phyloP scores from a whole-genome alignment of 1,140 invertebrate species.

The Mercenaria mercenaria region DNA sequence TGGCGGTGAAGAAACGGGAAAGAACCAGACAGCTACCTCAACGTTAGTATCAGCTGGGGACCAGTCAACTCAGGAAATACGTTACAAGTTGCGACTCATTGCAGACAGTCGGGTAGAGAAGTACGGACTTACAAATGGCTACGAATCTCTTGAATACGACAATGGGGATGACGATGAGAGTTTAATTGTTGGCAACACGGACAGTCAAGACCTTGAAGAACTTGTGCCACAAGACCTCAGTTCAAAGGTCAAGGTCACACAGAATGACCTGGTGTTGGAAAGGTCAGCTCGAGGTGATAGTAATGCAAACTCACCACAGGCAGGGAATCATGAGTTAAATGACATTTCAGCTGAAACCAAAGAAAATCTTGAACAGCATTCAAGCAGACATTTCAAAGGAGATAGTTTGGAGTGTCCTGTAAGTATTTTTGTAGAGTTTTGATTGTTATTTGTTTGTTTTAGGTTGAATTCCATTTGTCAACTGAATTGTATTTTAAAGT shows the following conservation, averaged over 20 bases:
- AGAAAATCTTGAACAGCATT: background rate
- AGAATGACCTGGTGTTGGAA: constrained; percentile 1
- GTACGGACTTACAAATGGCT: background rate
- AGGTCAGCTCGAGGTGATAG: background rate
- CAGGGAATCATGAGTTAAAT: background rate
- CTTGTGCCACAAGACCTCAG: constrained; percentile 7
- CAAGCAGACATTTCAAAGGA: constrained; percentile 70
- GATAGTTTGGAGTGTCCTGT: constrained; percentile 81
- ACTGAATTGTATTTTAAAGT: background rate
- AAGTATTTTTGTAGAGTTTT: constrained; percentile 29
- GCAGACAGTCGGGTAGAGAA: background rate
- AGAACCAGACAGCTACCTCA: constrained; percentile 36
- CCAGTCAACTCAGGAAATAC: constrained; percentile 47
- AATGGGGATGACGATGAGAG: background rate
- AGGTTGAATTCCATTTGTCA: background rate
- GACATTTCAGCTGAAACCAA: background rate
- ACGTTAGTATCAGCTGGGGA: background rate
- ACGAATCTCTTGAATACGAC: background rate
- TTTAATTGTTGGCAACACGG: background rate
- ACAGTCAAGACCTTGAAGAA: background rate
- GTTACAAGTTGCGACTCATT: background rate
- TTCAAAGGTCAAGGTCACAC: constrained; percentile 32
- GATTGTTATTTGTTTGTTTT: background rate
- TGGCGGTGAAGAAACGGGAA: background rate
- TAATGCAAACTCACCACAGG: background rate